Conservation (phyloP, 2,797 vertebrate species). For the Myotis daubentonii region DNA sequence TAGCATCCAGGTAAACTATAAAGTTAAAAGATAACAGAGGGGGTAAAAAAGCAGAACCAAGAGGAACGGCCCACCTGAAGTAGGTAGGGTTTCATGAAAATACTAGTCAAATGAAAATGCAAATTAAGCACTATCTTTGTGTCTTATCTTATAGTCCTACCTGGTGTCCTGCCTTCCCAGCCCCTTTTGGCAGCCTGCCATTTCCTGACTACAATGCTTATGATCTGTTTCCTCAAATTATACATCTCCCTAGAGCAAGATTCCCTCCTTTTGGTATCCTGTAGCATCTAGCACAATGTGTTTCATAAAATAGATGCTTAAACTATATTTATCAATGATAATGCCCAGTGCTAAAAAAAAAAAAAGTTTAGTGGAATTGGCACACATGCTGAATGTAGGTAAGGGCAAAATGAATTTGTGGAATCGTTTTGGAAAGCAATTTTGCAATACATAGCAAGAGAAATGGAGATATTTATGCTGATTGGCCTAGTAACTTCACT, state of each 20-base stretch:
- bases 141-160: background rate
- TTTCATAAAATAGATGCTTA: slow-evolving; percentile 36
- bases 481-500: background rate
- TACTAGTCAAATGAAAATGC: slow-evolving; percentile 28
- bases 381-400: background rate
- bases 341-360: background rate
- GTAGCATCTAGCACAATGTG: background rate
- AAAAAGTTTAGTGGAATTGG: background rate
- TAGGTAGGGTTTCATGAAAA: background rate
- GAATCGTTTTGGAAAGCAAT: background rate
- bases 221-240: background rate
- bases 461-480: background rate
- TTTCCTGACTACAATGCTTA: background rate
- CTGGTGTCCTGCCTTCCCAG: background rate
- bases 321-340: background rate
- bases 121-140: background rate
- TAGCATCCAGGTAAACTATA: background rate
- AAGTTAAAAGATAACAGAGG: background rate
- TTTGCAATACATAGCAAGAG: background rate
- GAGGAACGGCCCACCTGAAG: background rate
- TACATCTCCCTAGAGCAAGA: background rate
- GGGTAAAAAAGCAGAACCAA: background rate
- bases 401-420: background rate
- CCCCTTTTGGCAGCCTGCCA: background rate
- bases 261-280: background rate